Base-by-base conservation (phyloP, 2,113 vertebrate genomes). In the Calyptommatus sinebrachiatus region DNA sequence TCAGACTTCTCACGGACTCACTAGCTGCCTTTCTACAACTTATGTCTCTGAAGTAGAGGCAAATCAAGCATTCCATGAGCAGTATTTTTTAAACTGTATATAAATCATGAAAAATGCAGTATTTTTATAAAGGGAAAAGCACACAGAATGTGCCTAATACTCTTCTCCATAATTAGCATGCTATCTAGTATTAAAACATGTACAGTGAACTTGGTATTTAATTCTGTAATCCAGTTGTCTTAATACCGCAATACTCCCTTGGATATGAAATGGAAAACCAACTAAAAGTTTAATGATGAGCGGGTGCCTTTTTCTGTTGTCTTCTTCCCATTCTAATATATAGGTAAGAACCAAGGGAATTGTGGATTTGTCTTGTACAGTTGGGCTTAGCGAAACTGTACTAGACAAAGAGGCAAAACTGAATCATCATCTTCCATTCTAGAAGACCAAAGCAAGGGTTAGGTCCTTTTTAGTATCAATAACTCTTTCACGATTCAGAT, bases 61-160 rank as follows among this genome's bases (percentile, higher is more conserved):
- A 53, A 75, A 75, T 26, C 21, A 62, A 73, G 10, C 53, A 62
- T 31, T 48, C 31, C 21, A 0, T 11, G 67, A 41, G 24, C 74
- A 81, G 66, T 78, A 81, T 81, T 70, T 63, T 84, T n/a, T 45
- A 0, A 0, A 50, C 16, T 63, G 46, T 1, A 0, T 73, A 1
- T 81, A 67, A 81, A 61, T 4, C 18, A 76, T 78, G 50, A 48
- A 84, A 74, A 66, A 61, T 75, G 78, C 66, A 46, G 1, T 45
- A 4, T 76, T 10, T 73, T 74, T 62, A 8, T 76, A 10, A 0
- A 0, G 1, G 67, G 10, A 79, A 41, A 66, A 45, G 60, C 1
- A 0, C 29, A 67, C 6, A 66, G 72, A 48, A 67, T 16, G 20
- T 1, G 1, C 10, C 6, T 5, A 46, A 2, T 28, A 4, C 11